phyloP scores from a whole-genome alignment of 2,888 invertebrate species.

The Parnassius smintheus region DNA sequence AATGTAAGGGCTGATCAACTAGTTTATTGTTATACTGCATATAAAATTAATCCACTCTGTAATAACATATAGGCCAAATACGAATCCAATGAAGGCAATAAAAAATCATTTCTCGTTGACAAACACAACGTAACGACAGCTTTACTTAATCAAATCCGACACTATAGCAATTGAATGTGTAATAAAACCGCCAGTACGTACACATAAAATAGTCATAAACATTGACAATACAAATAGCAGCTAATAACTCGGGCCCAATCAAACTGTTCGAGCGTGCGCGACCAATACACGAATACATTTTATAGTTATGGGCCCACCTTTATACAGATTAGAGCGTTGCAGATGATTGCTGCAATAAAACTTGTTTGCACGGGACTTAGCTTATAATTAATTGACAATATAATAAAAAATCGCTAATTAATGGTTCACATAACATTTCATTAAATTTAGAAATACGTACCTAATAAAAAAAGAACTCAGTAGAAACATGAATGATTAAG shows the following conservation, averaged over 20 bases:
- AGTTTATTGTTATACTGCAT: no score
- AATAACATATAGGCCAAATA: not conserved
- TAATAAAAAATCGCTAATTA: conserved; percentile 5
- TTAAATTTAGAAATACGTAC: no score
- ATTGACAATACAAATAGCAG: conserved; percentile 76
- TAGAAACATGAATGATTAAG: no score
- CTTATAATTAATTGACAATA: conserved; percentile 55
- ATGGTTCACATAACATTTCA: no score
- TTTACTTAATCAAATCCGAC: conserved; percentile 74
- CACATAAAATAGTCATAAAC: conserved; percentile 75
- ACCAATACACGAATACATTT: conserved; percentile 52
- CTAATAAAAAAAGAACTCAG: no score
- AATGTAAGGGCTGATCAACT: no score
- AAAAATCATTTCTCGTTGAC: conserved; percentile 47
- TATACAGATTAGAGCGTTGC: conserved; percentile 48
- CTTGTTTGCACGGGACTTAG: conserved; percentile 62
- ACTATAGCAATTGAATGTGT: conserved; percentile 69
- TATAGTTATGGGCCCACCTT: conserved; percentile 61
- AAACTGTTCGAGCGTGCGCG: conserved; percentile 45
- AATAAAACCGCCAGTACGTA: conserved; percentile 69
- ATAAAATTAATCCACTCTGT: no score
- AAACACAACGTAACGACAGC: conserved; percentile 61
- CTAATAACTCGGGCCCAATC: conserved; percentile 74
- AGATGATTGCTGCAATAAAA: conserved; percentile 69
- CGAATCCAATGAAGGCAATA: conserved; percentile 35